Base-by-base conservation (phyloP, 37 sponge, comb jelly and placozoan species). In the Cladorhizidae sp. region DNA sequence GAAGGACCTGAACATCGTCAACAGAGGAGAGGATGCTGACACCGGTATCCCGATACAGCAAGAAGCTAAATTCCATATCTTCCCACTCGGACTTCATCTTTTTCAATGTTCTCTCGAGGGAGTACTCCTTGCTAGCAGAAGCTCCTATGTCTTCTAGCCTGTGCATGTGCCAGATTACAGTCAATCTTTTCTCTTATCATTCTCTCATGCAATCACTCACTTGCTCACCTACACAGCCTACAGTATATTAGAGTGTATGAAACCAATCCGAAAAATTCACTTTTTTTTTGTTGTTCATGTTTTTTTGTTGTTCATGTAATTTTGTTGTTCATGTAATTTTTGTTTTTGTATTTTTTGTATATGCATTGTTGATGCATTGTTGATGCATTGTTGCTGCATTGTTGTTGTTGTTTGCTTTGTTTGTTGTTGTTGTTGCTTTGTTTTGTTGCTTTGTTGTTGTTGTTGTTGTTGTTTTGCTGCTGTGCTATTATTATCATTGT, bases 71-170 rank as follows among this genome's bases (percentile, higher is more conserved):
- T 83, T 77, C 77, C 38, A 85, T 90, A 22, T 93, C 91, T 14
- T 67, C 74, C 98, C 98, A 98, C 55, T 98, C 98, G 3, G 76
- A 79, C 77, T 86, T 90, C 98, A 98, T 98, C 86, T 98, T 95
- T 50, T 95, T 89, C 90, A 98, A 79, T 35, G 89, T 92, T 82
- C 93, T 98, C 86, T 98, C 98, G 55, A 98, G 86, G 22, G 91
- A 86, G 67, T 95, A 93, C 76, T 98, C 98, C 80, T 98, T 98
- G 51, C 90, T 98, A 64, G 98, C 98, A 38, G 88, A 57, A 72
- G 91, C 92, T 56, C 94, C 90, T 56, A 97, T 88, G 57, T 93
- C 97, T 82, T 97, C 97, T 70, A 97, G 58, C 71, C 95, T 95
- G 78, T 7, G 17, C 2, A 42, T 2, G 15, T 36, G 3, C 9